Evolutionary conservation across 2,113 vertebrate genomes (phyloP).

Genomic region (Leptosomus discolor): DNA sequence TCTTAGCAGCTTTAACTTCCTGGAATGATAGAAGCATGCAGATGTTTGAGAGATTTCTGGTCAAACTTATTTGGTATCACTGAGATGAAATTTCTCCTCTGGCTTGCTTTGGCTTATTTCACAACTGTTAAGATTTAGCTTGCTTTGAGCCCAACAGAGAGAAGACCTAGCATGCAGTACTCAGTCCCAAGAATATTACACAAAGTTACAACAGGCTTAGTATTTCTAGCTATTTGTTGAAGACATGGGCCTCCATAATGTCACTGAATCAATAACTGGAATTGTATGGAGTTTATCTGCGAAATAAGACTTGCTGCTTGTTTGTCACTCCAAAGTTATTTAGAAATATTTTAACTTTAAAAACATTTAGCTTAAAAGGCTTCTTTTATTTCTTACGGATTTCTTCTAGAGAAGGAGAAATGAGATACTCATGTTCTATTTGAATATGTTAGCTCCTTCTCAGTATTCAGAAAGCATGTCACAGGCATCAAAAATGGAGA

Average conservation of each 20-base stretch:
- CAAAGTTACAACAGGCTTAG: background rate
- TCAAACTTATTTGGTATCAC: background rate
- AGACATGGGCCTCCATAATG: background rate
- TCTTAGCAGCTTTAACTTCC: background rate
- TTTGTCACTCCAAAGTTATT: background rate
- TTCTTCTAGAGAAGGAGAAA: background rate
- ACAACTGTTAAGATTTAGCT: background rate
- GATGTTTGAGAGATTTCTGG: background rate
- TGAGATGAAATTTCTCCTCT: background rate
- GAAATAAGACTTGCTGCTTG: background rate
- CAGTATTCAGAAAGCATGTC: background rate
- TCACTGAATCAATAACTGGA: background rate
- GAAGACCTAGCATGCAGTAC: background rate
- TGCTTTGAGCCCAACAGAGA: background rate
- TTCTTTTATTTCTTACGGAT: background rate
- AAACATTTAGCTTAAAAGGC: background rate
- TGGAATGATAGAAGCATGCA: background rate
- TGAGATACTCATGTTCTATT: background rate
- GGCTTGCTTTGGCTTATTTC: background rate
- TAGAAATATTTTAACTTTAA: background rate
- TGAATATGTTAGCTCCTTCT: background rate
- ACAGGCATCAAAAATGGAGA: background rate
- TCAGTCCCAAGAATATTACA: background rate
- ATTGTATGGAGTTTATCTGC: background rate
- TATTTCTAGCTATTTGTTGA: background rate